Evolutionary conservation across 2,113 vertebrate species (phyloP).

Genomic region (Chauna torquata): DNA sequence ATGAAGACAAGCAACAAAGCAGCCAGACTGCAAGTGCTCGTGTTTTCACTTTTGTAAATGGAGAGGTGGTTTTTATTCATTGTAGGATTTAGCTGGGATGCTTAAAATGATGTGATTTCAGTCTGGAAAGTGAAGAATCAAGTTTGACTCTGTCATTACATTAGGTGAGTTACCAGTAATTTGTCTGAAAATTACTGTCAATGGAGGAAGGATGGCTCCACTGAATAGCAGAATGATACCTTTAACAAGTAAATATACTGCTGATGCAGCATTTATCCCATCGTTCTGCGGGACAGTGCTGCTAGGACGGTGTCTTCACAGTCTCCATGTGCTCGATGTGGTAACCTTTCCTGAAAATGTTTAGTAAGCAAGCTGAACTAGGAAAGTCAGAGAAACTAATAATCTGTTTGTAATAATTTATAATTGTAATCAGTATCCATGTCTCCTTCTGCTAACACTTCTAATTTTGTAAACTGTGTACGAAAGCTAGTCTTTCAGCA

Average conservation of each 20-base stretch:
- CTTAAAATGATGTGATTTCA: background rate
- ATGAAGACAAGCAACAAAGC: background rate
- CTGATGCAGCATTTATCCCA: background rate
- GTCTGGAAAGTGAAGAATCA: background rate
- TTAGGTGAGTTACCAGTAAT: background rate
- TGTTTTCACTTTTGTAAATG: background rate
- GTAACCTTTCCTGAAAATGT: background rate
- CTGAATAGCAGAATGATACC: background rate
- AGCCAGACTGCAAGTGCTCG: background rate
- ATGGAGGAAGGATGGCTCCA: background rate
- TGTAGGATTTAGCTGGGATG: background rate
- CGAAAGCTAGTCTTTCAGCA: background rate
- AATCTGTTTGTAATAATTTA: background rate
- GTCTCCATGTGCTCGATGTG: background rate
- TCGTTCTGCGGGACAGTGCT: background rate
- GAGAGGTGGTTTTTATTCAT: background rate
- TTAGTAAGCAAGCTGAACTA: background rate
- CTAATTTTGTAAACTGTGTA: background rate
- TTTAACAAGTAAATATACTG: background rate
- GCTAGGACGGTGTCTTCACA: background rate
- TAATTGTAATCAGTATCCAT: background rate
- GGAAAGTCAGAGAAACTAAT: background rate
- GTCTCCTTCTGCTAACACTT: background rate
- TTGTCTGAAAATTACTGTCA: background rate
- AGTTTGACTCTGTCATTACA: background rate